phyloP scores from a whole-genome alignment of 2,888 invertebrate genomes.

The Erannis defoliaria region DNA sequence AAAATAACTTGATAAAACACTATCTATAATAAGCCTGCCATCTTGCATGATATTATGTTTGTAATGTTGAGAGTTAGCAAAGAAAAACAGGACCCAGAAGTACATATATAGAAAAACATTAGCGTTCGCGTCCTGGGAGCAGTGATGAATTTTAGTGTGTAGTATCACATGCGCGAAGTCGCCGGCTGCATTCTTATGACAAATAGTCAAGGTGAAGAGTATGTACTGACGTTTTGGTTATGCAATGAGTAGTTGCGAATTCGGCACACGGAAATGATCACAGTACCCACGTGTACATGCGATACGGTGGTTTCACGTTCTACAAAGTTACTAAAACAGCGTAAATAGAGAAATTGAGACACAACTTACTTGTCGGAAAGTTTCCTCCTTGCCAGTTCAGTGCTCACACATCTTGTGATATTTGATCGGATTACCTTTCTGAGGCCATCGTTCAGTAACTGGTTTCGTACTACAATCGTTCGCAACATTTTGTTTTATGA shows the following conservation, averaged over 20 bases:
- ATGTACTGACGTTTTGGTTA: slow-evolving; percentile 83
- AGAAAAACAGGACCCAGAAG: background rate
- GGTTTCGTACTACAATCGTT: slow-evolving; percentile 90
- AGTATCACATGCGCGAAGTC: slow-evolving; percentile 47
- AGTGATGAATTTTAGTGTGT: background rate
- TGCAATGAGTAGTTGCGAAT: slow-evolving; percentile 70
- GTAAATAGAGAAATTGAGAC: slow-evolving; percentile 5
- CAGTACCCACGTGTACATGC: background rate
- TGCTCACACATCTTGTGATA: slow-evolving; percentile 86
- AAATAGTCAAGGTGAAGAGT: slow-evolving; percentile 62
- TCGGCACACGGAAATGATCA: slow-evolving; percentile 14
- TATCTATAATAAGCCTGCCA: background rate
- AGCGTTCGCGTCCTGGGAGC: background rate
- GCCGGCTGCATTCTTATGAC: slow-evolving; percentile 56
- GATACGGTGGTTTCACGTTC: background rate
- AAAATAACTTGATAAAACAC: background rate
- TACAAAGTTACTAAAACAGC: background rate
- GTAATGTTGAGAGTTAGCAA: background rate
- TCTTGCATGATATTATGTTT: background rate
- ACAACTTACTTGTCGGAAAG: slow-evolving; percentile 86
- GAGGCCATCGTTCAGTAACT: slow-evolving; percentile 88
- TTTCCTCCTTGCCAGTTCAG: slow-evolving; percentile 88
- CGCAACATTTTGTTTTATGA: slow-evolving; percentile 88
- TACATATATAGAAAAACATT: background rate
- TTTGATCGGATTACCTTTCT: slow-evolving; percentile 87